Base-by-base conservation (phyloP, 2,888 invertebrate genomes). In the Agriopis aurantiaria region DNA sequence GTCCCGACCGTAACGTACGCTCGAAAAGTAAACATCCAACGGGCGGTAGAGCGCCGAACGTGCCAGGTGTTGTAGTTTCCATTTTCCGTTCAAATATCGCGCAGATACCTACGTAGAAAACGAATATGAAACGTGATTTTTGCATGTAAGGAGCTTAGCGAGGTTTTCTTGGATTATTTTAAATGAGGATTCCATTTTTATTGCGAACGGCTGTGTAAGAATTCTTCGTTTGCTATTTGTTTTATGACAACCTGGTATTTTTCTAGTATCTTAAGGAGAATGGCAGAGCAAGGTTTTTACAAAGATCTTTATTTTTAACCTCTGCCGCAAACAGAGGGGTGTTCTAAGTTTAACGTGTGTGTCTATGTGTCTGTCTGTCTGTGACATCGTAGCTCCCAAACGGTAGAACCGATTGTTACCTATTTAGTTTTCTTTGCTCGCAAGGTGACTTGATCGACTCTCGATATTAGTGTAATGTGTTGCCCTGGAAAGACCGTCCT, bases 121-220 rank as follows among this genome's bases (percentile, higher is more conserved):
- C 55, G 48, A 64, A 69, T 64, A 69, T 65, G 56, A 65, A 65
- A 65, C 65, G 60, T 69, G 69, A 56, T 69, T 63, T 63, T 61
- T 65, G 60, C 65, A 60, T 60, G 60, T 55, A 57, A 55, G 43
- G 41, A 41, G 59, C 63, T 59, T 59, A 53, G 49, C 48, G 63
- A 46, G 58, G 12, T 62, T 63, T 56, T 12, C 57, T 55, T 49
- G 63, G 56, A 64, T 68, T 68, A 68, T 68, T 68, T 68, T n/a
- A 48, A 1, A 40, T 17, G 14, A 23, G 49, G 23, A 53, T 53
- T 61, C 55, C 40, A 33, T 67, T 62, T 56, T 61, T 57, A 61
- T 56, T 49, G 23, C 43, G 55, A 49, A 14, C 45, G 14, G 17
- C 48, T 14, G 40, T 23, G 11, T 14, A 46, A 43, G 43, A n/a